A percentile compares a stretch with the other conserved stretches of the same genome.
Evolutionary conservation across 2,797 vertebrate genomes (phyloP).

Genomic region (Chaetodon trifasciatus): DNA sequence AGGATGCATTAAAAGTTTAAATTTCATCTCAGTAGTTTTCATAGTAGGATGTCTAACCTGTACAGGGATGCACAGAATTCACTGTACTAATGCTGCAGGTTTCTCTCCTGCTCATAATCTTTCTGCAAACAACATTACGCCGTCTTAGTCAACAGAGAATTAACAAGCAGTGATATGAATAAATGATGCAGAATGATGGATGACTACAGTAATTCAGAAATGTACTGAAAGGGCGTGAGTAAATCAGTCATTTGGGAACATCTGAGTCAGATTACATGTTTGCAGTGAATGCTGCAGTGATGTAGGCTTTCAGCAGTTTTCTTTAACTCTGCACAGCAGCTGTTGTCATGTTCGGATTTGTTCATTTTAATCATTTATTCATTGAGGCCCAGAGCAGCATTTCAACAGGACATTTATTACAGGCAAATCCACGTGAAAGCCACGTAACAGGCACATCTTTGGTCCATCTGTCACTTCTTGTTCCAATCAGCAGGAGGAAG

Average conservation of each 20-base stretch:
- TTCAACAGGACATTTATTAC: background rate
- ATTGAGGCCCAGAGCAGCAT: background rate
- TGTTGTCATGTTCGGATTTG: constrained; percentile 5
- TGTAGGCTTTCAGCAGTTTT: background rate
- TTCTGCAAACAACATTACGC: background rate
- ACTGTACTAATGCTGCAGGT: background rate
- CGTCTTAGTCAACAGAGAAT: background rate
- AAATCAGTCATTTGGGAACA: constrained; percentile 5
- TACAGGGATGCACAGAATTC: background rate
- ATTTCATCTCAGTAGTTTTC: background rate
- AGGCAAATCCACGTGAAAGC: constrained; percentile 4
- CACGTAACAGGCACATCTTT: constrained; percentile 29
- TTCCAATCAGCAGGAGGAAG: constrained; percentile 21
- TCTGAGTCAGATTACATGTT: constrained; percentile 15
- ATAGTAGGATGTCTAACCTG: background rate
- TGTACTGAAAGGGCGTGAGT: background rate
- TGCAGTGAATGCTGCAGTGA: background rate
- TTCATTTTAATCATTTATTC: background rate
- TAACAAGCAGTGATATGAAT: background rate
- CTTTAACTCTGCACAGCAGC: background rate
- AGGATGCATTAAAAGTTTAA: background rate
- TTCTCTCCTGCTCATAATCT: constrained; percentile 13
- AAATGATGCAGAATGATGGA: constrained; percentile 17
- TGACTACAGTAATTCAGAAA: background rate
- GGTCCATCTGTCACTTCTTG: constrained; percentile 1